These are phyloP conservation scores for Calosoma granatense DNA, from an alignment of 1,140 invertebrate genomes.

Conservation along the genomic window DNA sequence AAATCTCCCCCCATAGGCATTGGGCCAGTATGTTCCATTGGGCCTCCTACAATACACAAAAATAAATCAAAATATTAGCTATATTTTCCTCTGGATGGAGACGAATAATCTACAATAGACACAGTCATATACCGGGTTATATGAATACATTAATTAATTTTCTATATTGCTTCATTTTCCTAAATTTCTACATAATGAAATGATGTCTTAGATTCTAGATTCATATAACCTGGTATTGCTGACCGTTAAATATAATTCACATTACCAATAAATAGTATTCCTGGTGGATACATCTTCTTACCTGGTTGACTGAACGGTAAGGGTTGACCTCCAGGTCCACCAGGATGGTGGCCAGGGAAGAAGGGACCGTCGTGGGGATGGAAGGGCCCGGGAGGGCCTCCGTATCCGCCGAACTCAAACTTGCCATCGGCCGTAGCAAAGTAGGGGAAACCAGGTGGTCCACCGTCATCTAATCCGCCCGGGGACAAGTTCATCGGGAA, in stretches of 20 bases:
- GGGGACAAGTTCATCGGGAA: conserved; percentile 84
- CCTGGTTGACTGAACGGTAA: conserved; percentile 65
- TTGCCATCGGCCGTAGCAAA: conserved; percentile 72
- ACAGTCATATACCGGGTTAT: too few relatives aligned
- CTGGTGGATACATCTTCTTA: conserved; percentile 25
- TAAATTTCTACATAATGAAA: too few relatives aligned
- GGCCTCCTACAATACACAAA: conserved; percentile 39
- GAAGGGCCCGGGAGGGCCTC: conserved; percentile 75
- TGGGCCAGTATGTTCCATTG: conserved; percentile 55
- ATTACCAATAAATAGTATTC: neutral
- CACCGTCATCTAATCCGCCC: conserved; percentile 65
- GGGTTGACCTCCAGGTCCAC: conserved; percentile 57
- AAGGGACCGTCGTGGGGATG: conserved; percentile 73
- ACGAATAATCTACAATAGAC: neutral
- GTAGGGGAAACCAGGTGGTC: conserved; percentile 70
- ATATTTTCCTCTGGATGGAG: too few relatives aligned
- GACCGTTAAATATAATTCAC: neutral
- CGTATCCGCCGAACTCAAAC: conserved; percentile 82
- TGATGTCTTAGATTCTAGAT: too few relatives aligned
- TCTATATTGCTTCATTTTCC: too few relatives aligned
- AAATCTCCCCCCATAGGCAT: conserved; percentile 55
- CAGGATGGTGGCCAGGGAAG: conserved; percentile 53
- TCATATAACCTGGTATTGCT: too few relatives aligned
- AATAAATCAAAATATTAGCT: neutral
- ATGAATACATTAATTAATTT: conserved; percentile 7